phyloP scores from a whole-genome alignment of 2,797 vertebrate species.

The Fringilla coelebs region DNA sequence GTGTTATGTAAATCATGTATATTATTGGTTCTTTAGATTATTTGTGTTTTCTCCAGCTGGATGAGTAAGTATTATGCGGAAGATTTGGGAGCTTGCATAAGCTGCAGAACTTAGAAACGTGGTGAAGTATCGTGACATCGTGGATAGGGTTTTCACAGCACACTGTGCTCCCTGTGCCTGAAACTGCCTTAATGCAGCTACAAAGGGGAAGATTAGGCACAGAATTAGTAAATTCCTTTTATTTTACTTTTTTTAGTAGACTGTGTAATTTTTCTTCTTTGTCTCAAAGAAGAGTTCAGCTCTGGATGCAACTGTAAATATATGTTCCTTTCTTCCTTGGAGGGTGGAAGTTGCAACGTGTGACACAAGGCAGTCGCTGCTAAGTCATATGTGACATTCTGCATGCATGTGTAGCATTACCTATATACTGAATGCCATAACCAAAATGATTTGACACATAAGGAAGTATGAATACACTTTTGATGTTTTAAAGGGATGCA shows the following conservation, averaged over 20 bases:
- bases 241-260: neutral
- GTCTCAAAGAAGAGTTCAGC: neutral
- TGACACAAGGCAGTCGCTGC: neutral
- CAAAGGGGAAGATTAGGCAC: neutral
- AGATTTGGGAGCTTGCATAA: neutral
- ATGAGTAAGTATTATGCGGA: slow-evolving; percentile 3
- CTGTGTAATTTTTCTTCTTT: neutral
- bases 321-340: neutral
- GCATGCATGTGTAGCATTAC: neutral
- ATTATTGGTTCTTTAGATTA: slow-evolving; percentile 15
- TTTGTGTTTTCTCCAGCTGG: neutral
- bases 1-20: neutral
- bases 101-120: neutral
- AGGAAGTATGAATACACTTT: neutral
- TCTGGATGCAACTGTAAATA: neutral
- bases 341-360: neutral
- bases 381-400: neutral
- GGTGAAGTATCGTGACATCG: neutral
- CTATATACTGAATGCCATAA: neutral
- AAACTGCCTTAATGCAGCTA: neutral
- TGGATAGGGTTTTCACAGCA: neutral
- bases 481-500: neutral
- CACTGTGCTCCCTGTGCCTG: neutral
- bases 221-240: neutral
- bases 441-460: neutral